Base-by-base conservation (phyloP, 2,797 vertebrate genomes). In the Cottoperca gobio region DNA sequence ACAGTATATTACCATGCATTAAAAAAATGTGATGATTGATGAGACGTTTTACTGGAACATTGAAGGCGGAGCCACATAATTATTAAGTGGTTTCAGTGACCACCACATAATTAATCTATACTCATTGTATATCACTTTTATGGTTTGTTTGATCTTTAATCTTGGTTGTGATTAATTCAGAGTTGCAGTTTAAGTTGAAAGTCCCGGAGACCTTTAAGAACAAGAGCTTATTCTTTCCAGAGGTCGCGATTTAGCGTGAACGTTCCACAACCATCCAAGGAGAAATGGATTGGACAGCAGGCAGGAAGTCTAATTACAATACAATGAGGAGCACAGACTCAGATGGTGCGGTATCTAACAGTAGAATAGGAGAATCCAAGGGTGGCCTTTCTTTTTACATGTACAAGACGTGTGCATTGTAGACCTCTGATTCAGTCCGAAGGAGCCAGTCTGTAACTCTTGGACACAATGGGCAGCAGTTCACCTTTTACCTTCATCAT, bases 391-490 rank as follows among this genome's bases (percentile, higher is more conserved):
- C 4, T 23, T 53, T n/a, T n/a, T 12, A 5, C 12, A 42, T 12
- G 28, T 11, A 40, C 53, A 23, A 13, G 11, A 40, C 1, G 26
- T 12, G 13, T 50, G 13, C 45, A 33, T 12, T 8, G 26, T 2
- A 8, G 24, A 24, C 24, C 17, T 72, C 43, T 12, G 23, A 23
- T 19, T 52, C 33, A 24, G 40, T 39, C 39, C 31, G 6, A 13
- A 10, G 21, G 23, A 40, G 11, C 2, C 6, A 3, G 23, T 28
- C 50, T 53, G 33, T 19, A 33, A 26, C 35, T 12, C 83, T 92
- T 92, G 82, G 90, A 91, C 88, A 92, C 87, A 77, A 93, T 96
- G 37, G 96, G 94, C 92, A 94, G 80, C 78, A 87, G 89, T 8
- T 82, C 91, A 12, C 77, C 1, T 21, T 78, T 91, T 55, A 87